Evolutionary conservation across 1,140 invertebrate species (phyloP), one percentile per base, ranked within the genome.

Genomic region (Schlechtendalia chinensis): DNA sequence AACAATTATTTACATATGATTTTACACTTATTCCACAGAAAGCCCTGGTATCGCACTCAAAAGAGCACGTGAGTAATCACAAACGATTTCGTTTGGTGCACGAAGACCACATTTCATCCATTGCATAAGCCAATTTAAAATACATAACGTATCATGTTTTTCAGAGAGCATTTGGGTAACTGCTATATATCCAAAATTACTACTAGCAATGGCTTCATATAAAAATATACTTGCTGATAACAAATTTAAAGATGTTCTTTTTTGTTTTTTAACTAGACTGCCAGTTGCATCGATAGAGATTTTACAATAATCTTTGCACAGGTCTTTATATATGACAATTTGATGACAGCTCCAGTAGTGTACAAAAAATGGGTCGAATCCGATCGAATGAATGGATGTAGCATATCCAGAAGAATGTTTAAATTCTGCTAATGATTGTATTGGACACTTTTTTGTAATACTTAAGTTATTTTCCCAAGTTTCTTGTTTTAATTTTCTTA

Each of bases 401-500:
- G 56, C 56, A 58, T 58, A 58, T 8, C 56, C 22, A 22, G 56
- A 58, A 22, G 19, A 58, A 58, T 58, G 56, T 24, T 58, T 24
- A 58, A 58, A 58, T 58, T 58, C 56, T 58, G 56, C n/a, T 22
- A 58, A 19, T 1, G 22, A 58, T n/a, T 58, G 56, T 19, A 58
- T 58, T n/a, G n/a, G 56, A n/a, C 56, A 58, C n/a, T n/a, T 58
- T 58, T 22, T 58, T n/a, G 56, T 8, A 10, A 58, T 58, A n/a
- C 56, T 10, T 58, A 58, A 65, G 3, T 39, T 65, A 0, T 65
- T 27, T 12, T 39, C 27, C 14, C 19, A 14, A 12, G 5, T 39
- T 39, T 65, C 61, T 27, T 65, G 61, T n/a, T 65, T 65, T 39
- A 39, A 29, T 32, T 65, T 65, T 32, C 61, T 17, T 39, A 65